phyloP scores from a whole-genome alignment of 2,888 invertebrate species.

The Dryococelus australis region DNA sequence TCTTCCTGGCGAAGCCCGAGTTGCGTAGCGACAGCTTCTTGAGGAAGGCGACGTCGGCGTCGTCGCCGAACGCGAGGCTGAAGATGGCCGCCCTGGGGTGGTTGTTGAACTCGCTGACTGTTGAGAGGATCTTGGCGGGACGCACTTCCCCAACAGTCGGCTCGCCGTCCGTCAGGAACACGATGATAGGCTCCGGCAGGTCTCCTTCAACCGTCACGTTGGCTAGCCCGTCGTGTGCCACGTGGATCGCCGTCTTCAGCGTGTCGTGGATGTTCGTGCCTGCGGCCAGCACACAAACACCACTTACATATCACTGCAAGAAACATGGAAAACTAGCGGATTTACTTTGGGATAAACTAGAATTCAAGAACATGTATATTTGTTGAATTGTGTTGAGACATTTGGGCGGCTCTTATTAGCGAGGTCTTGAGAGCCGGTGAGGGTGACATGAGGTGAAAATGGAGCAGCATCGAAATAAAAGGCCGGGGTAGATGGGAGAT shows the following conservation, averaged over 20 bases:
- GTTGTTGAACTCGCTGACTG: slow-evolving; percentile 62
- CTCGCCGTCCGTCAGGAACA: slow-evolving; percentile 73
- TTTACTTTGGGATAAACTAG: no score
- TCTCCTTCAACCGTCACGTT: slow-evolving; percentile 41
- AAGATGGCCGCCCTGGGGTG: slow-evolving; percentile 62
- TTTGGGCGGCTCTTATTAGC: no score
- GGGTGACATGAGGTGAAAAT: no score
- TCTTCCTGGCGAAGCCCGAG: slow-evolving; percentile 72
- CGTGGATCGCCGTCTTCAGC: slow-evolving; percentile 63
- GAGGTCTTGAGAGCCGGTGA: no score
- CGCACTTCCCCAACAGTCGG: slow-evolving; percentile 64
- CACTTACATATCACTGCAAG: neutral
- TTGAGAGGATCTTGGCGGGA: slow-evolving; percentile 62
- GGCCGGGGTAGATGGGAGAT: no score
- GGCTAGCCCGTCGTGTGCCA: slow-evolving; percentile 55
- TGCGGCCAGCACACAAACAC: slow-evolving; percentile 49
- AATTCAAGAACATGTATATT: neutral
- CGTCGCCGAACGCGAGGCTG: slow-evolving; percentile 75
- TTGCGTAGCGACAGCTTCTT: slow-evolving; percentile 71
- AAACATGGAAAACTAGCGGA: neutral
- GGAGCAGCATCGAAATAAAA: no score
- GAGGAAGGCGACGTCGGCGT: slow-evolving; percentile 71
- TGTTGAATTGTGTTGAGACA: no score
- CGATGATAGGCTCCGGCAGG: slow-evolving; percentile 64
- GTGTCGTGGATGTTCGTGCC: slow-evolving; percentile 76